Base-by-base conservation (phyloP, 2,113 vertebrate genomes). In the Copsychus sechellarum region DNA sequence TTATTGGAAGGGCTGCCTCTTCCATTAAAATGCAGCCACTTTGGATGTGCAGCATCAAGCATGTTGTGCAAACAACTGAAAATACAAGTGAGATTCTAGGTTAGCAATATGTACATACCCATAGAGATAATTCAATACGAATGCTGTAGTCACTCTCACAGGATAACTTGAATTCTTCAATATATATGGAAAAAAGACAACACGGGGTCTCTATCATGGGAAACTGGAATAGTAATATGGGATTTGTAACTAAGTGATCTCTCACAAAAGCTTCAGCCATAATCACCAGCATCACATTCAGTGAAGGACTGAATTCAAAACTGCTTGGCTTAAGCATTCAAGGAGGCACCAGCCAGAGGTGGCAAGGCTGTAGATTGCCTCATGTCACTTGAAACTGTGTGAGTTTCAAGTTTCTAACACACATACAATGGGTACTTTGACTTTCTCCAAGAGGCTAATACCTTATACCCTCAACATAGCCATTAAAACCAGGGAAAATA, bases 301-400 rank as follows among this genome's bases (percentile, higher is more conserved):
- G 23, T 43, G 54, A 74, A 4, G 12, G 36, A 24, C 14, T 40
- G 47, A 14, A 61, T 77, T 92, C 61, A 84, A 65, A 91, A 43
- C 36, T 5, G 3, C 54, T 86, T 71, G 60, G 8, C 28, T 81
- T 36, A 5, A 70, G 24, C 24, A 22, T 38, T 6, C 48, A 53
- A 61, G 31, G 36, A 56, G 18, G 29, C n/a, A 67, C 4, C 45
- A 91, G 15, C 28, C 9, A 14, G 34, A 81, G n/a, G 29, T 57
- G 33, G 23, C 36, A 38, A 10, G 45, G n/a, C 43, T 86, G 69
- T 25, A 61, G 51, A 18, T n/a, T 58, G 56, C 31, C 29, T 82
- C 29, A 24, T 15, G 18, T 43, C 67, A 38, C 64, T 71, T 53
- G 22, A 66, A 70, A 48, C 54, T 34, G 12, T 0, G 0, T 6